These are phyloP conservation scores for Gymnoscopelus braueri DNA, from an alignment of 2,797 vertebrate genomes.

Conservation along the genomic window DNA sequence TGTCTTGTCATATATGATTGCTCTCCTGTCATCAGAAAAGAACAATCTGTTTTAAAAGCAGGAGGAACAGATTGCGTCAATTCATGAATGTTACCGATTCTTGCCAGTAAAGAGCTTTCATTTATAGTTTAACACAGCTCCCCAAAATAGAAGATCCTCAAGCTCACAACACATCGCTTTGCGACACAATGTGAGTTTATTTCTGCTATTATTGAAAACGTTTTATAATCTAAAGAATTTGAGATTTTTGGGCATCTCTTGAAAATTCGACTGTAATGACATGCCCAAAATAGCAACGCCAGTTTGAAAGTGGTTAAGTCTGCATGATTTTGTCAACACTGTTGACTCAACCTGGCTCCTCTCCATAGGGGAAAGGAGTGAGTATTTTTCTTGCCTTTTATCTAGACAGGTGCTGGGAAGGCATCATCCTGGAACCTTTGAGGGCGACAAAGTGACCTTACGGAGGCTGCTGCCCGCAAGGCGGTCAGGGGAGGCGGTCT, in stretches of 20 bases:
- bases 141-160: too few species aligned
- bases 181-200: background rate
- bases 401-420: slow-evolving; percentile 53
- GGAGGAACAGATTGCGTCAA: background rate
- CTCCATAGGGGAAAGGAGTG: background rate
- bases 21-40: slow-evolving; percentile 43
- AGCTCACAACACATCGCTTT: too few species aligned
- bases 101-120: slow-evolving; percentile 18
- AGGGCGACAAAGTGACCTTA: slow-evolving; percentile 57
- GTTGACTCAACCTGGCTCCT: slow-evolving; percentile 1
- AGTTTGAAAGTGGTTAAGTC: background rate
- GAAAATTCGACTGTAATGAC: too few species aligned
- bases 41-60: slow-evolving; percentile 23
- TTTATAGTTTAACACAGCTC: background rate
- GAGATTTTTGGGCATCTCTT: too few species aligned
- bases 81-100: slow-evolving; percentile 13
- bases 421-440: slow-evolving; percentile 21
- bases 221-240: too few species aligned
- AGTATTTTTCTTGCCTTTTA: slow-evolving; percentile 22
- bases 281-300: too few species aligned
- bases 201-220: too few species aligned
- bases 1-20: slow-evolving; percentile 54
- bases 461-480: slow-evolving; percentile 45
- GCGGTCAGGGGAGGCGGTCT: slow-evolving; percentile 56
- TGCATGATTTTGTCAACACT: background rate